Conservation (phyloP, 2,797 vertebrate genomes). For the Cyclura pinguis region DNA sequence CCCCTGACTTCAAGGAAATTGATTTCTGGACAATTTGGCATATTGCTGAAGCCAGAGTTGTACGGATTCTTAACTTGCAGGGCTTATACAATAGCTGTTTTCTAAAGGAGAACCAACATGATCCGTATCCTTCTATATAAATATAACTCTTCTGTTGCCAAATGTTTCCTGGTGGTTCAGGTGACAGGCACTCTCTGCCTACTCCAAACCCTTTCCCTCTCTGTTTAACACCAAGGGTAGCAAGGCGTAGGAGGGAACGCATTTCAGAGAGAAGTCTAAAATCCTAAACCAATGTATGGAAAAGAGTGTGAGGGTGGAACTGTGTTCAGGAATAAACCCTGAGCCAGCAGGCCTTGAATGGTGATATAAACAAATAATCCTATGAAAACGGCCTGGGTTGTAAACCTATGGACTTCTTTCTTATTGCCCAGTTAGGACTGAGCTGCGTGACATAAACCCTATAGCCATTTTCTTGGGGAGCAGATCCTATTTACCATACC, state of each 20-base stretch:
- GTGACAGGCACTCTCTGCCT: background rate
- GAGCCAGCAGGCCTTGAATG: background rate
- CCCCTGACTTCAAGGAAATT: too few species aligned
- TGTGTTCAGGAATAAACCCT: background rate
- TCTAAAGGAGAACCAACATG: background rate
- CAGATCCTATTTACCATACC: background rate
- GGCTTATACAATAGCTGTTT: background rate
- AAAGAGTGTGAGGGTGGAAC: background rate
- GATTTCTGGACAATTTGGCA: too few species aligned
- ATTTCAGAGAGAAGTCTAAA: too few species aligned
- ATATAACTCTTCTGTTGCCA: background rate
- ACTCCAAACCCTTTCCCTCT: background rate
- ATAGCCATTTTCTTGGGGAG: background rate
- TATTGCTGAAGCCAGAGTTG: background rate
- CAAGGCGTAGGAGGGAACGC: background rate
- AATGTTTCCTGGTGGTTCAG: background rate
- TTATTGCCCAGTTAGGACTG: too few species aligned
- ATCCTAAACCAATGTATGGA: background rate
- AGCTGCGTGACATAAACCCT: too few species aligned
- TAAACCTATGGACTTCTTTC: too few species aligned
- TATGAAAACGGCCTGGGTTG: too few species aligned
- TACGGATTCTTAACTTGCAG: background rate
- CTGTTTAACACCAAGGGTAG: background rate
- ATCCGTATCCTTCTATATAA: background rate
- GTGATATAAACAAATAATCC: too few species aligned